Evolutionary conservation across 2,113 vertebrate genomes (phyloP).

Genomic region (Alethe diademata): DNA sequence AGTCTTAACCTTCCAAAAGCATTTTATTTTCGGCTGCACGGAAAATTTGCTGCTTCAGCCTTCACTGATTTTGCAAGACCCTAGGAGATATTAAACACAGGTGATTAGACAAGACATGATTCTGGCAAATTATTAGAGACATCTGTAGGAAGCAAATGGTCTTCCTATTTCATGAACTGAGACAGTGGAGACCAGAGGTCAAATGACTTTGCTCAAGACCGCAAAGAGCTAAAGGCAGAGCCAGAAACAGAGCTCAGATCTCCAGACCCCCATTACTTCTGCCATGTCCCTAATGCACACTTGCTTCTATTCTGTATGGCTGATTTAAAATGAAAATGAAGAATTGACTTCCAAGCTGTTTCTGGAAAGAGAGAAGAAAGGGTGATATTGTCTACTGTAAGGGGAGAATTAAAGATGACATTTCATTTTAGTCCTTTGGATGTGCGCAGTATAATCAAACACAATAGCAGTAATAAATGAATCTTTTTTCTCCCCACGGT

Average conservation of each 20-base stretch:
- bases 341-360: slow-evolving; percentile 33
- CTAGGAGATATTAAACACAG: slow-evolving; percentile 1
- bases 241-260: not conserved
- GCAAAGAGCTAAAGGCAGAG: not conserved
- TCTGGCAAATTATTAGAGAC: slow-evolving; percentile 29
- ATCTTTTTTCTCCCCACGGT: slow-evolving; percentile 23
- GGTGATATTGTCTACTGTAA: slow-evolving; percentile 33
- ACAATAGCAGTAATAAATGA: slow-evolving; percentile 51
- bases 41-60: slow-evolving; percentile 29
- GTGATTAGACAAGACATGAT: slow-evolving; percentile 39
- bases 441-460: slow-evolving; percentile 48
- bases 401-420: slow-evolving; percentile 49
- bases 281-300: not conserved
- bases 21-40: not conserved
- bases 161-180: slow-evolving; percentile 3
- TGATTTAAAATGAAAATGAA: slow-evolving; percentile 38
- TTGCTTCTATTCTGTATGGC: not conserved
- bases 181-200: not conserved
- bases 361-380: slow-evolving; percentile 33
- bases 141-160: slow-evolving; percentile 31
- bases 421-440: slow-evolving; percentile 43
- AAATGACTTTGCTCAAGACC: slow-evolving; percentile 1
- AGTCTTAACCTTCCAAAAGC: not conserved
- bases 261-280: not conserved
- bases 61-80: slow-evolving; percentile 26